These are phyloP conservation scores for Cardiocondyla obscurior DNA, from an alignment of 1,140 invertebrate species.

Conservation along the genomic window DNA sequence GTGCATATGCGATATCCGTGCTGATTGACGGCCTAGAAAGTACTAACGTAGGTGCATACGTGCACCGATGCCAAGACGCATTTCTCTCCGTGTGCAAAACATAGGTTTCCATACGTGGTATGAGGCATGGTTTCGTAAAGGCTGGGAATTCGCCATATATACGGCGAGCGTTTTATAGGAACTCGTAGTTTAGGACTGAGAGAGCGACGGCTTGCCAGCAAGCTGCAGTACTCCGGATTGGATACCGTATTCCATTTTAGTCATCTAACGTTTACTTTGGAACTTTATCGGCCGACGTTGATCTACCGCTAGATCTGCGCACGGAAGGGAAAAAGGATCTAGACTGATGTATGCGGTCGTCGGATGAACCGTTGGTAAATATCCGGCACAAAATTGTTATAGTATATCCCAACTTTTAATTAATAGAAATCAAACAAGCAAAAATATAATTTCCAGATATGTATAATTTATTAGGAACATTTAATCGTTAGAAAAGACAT, in stretches of 20 bases:
- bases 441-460: too few relatives aligned
- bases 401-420: too few relatives aligned
- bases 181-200: slow-evolving; percentile 59
- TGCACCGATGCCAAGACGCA: slow-evolving; percentile 12
- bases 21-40: neutral
- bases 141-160: slow-evolving; percentile 56
- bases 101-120: slow-evolving; percentile 24
- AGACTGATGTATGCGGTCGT: neutral
- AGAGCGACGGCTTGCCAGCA: slow-evolving; percentile 26
- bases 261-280: neutral
- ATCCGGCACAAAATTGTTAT: neutral
- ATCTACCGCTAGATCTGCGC: neutral
- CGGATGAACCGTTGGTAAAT: slow-evolving; percentile 8
- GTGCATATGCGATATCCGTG: neutral
- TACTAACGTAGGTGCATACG: neutral
- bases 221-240: neutral
- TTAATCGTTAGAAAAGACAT: neutral
- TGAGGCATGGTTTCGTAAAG: neutral
- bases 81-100: neutral
- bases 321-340: neutral
- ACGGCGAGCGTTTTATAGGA: slow-evolving; percentile 42
- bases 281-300: neutral
- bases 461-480: neutral
- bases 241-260: neutral
- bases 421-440: too few relatives aligned